A percentile compares a stretch with the other conserved stretches of the same genome.
Conservation (phyloP, 1,140 invertebrate genomes). For the Drosophila insularis region DNA sequence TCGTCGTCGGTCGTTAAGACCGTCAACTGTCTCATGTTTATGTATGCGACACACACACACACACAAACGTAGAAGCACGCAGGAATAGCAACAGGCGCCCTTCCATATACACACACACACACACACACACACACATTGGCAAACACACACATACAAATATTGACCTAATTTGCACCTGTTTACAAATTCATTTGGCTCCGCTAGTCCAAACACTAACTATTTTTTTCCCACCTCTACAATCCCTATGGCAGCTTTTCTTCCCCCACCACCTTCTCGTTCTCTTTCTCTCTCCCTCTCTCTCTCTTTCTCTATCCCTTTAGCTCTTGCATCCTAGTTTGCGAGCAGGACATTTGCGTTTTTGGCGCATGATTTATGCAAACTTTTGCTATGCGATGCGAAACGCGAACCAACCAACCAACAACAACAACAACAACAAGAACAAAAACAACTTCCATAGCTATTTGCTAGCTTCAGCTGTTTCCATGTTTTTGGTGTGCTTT, state of each 20-base stretch:
- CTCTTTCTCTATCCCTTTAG: not conserved
- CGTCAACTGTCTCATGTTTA: constrained; percentile 59
- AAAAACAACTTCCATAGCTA: constrained; percentile 25
- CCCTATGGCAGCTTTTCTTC: not conserved
- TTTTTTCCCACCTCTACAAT: not conserved
- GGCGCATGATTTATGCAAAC: constrained; percentile 72
- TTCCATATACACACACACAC: constrained; percentile 13
- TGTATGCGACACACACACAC: constrained; percentile 52
- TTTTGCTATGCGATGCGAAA: constrained; percentile 18
- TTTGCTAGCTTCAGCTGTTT: constrained; percentile 10
- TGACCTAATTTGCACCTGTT: constrained; percentile 78
- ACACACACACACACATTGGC: constrained; percentile 28
- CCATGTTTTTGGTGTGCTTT: not conserved
- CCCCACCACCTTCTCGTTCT: not conserved
- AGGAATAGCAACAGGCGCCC: constrained; percentile 15
- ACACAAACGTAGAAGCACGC: constrained; percentile 1
- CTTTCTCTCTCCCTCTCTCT: not conserved
- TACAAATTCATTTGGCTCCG: constrained; percentile 71
- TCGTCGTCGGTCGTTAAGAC: constrained; percentile 11
- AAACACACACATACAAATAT: constrained; percentile 57
- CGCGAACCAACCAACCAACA: constrained; percentile 34
- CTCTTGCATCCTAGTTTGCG: constrained; percentile 27
- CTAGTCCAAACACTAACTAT: constrained; percentile 26
- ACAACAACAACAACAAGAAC: too few relatives aligned
- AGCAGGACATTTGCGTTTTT: constrained; percentile 69